Conservation (phyloP, 2,113 vertebrate genomes). For the Psilopogon haemacephalus region DNA sequence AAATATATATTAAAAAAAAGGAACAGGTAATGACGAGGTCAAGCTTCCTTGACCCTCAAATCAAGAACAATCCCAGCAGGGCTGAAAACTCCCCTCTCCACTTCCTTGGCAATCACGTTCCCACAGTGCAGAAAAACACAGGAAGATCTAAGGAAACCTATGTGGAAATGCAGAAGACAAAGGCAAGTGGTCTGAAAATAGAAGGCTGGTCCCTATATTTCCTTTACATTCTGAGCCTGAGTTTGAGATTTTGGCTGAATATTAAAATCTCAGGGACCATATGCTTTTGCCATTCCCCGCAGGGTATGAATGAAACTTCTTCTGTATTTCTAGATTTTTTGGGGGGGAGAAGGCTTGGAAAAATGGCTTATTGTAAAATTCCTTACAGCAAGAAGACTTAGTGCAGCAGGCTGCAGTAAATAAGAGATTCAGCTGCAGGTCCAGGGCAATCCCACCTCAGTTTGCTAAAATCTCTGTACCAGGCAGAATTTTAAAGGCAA, state of each 20-base stretch:
- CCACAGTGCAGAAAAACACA: constrained; percentile 78
- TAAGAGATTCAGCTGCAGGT: background rate
- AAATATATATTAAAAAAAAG: constrained; percentile 35
- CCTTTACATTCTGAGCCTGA: constrained; percentile 60
- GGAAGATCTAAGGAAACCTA: constrained; percentile 77
- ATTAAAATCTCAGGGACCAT: constrained; percentile 25
- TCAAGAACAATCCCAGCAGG: constrained; percentile 73
- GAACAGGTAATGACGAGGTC: constrained; percentile 63
- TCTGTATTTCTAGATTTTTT: background rate
- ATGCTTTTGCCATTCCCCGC: constrained; percentile 43
- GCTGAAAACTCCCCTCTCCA: constrained; percentile 62
- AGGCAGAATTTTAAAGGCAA: background rate
- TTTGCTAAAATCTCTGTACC: background rate
- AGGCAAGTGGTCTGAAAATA: constrained; percentile 67
- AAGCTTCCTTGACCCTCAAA: constrained; percentile 73
- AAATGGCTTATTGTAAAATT: background rate
- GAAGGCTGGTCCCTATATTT: constrained; percentile 66
- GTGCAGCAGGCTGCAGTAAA: background rate
- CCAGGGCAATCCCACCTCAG: background rate
- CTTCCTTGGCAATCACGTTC: constrained; percentile 76
- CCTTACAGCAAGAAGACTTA: background rate
- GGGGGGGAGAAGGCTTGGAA: background rate
- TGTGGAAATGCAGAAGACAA: constrained; percentile 72
- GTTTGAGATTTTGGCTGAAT: constrained; percentile 36
- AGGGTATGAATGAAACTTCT: background rate